Evolutionary conservation across 2,888 invertebrate genomes (phyloP), one percentile per base, ranked within the genome.

Genomic region (Bellardia bayeri): DNA sequence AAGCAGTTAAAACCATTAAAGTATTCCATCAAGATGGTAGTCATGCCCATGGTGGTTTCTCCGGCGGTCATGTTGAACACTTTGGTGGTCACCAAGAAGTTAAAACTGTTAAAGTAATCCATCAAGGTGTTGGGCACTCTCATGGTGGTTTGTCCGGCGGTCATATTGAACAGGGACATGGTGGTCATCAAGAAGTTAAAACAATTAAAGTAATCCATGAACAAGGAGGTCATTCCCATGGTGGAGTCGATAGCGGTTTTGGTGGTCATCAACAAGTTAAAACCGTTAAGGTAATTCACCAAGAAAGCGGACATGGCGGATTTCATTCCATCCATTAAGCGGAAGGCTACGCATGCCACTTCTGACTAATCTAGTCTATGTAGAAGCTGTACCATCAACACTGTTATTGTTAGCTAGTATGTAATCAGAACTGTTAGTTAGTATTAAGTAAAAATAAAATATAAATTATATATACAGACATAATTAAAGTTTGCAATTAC

Each of bases 21-120:
- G 51, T 51, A n/a, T n/a, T 51, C n/a, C 42, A 88, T 88, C 75
- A 82, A 45, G 80, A 72, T 23, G 42, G 11, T 4, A 1, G 23
- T 23, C 23, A 23, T 23, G 42, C 45, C 9, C 79, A 69, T 33
- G 72, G 58, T 56, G 81, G 40, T 33, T 56, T 56, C 13, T 16
- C 49, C 23, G 30, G 66, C 3, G 30, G 66, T 66, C 45, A 45
- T 3, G 30, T 14, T 8, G 54, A 16, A 0, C 75, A 85, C 54
- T 63, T 42, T n/a, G 86, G 88, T 58, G 82, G 89, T 16, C 88
- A 89, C 16, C 78, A 90, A 68, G 90, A 91, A n/a, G 85, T 91
- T 13, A 90, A 91, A 79, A 90, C 90, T 11, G 87, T 91, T 14
- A 90, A 91, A 84, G 91, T 91, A 2, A 90, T 91, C 61, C 91